Evolutionary conservation across 2,113 vertebrate species (phyloP).

Genomic region (Ciconia boyciana): DNA sequence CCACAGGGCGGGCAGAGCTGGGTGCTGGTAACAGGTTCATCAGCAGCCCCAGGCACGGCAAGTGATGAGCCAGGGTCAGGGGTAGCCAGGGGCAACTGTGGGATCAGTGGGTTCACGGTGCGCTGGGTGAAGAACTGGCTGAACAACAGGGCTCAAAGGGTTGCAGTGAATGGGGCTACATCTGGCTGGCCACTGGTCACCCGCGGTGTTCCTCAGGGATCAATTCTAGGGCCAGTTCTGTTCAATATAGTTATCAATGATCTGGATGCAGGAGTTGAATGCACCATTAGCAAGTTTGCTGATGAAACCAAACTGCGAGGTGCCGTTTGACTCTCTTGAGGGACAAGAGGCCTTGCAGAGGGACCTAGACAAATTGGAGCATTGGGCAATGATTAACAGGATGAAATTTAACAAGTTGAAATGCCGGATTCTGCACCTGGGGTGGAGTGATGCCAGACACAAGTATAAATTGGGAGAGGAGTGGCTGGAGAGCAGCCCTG

Average conservation of each 20-base stretch:
- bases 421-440: neutral
- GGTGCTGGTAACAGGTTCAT: neutral
- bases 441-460: fast-evolving
- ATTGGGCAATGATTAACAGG: fast-evolving
- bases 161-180: neutral
- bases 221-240: neutral
- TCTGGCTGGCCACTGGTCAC: neutral
- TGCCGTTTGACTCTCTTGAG: neutral
- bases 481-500: neutral
- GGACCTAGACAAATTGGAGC: neutral
- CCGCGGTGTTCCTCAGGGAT: neutral
- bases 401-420: neutral
- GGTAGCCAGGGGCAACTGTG: neutral
- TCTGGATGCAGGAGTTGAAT: neutral
- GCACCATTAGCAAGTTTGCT: neutral
- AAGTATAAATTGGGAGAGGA: neutral
- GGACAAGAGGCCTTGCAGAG: neutral
- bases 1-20: neutral
- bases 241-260: neutral
- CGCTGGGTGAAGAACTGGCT: neutral
- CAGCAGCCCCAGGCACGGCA: neutral
- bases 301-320: neutral
- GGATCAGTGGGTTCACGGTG: fast-evolving
- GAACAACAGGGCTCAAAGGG: neutral
- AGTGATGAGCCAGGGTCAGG: neutral